Conservation (phyloP, 1,140 invertebrate genomes). For the Acromyrmex echinatior region DNA sequence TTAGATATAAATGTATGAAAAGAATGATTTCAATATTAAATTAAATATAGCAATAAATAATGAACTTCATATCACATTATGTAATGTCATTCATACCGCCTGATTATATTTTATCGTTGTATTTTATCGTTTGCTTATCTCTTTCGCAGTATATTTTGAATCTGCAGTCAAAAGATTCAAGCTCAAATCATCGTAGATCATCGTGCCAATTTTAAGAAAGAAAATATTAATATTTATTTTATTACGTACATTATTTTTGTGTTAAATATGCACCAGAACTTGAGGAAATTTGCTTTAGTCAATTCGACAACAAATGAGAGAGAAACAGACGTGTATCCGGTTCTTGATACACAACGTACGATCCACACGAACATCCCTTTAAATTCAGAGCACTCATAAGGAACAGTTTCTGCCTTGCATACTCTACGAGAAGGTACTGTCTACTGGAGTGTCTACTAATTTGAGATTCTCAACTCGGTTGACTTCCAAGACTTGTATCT, state of each 20-base stretch:
- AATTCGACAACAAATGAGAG: background rate
- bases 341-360: background rate
- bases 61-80: background rate
- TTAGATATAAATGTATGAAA: background rate
- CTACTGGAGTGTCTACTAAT: background rate
- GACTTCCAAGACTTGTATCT: constrained; percentile 2
- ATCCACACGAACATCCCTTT: background rate
- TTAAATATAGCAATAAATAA: background rate
- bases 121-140: background rate
- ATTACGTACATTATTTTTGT: background rate
- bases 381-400: constrained; percentile 27
- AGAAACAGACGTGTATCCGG: background rate
- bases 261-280: background rate
- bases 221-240: background rate
- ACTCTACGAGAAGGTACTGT: background rate
- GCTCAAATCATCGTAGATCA: background rate
- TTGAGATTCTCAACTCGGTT: constrained; percentile 20
- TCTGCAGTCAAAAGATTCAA: background rate
- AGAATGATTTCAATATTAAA: background rate
- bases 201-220: background rate
- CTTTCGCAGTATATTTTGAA: background rate
- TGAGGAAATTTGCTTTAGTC: background rate
- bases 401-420: background rate
- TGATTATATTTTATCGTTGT: background rate
- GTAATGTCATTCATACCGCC: background rate